phyloP scores from a whole-genome alignment of 2,888 invertebrate genomes.

The Eupithecia centaureata region DNA sequence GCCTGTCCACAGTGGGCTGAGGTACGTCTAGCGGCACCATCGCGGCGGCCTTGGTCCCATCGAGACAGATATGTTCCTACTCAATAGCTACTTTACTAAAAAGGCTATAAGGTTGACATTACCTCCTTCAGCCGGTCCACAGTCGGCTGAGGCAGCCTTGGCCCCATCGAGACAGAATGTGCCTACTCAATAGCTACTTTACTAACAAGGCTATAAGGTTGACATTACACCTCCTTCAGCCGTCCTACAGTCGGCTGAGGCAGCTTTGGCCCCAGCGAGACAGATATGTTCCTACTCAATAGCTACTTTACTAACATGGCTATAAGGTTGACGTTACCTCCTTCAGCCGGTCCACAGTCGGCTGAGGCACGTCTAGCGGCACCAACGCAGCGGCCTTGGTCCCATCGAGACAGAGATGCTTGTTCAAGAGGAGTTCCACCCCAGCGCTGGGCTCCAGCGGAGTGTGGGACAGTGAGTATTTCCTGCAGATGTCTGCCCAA shows the following conservation, averaged over 20 bases:
- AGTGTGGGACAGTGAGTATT: constrained; percentile 90
- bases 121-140: too few relatives aligned
- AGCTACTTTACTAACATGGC: too few relatives aligned
- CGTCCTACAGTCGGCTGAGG: too few relatives aligned
- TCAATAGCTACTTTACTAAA: too few relatives aligned
- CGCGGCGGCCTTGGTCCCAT: constrained; percentile 86
- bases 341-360: constrained; percentile 85
- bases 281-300: too few relatives aligned
- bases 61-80: constrained; percentile 89
- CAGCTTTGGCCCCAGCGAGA: too few relatives aligned
- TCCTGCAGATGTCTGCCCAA: constrained; percentile 94
- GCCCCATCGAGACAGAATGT: too few relatives aligned
- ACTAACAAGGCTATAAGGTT: too few relatives aligned
- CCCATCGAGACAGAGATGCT: constrained; percentile 90
- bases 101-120: too few relatives aligned
- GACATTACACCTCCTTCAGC: too few relatives aligned
- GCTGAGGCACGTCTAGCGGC: constrained; percentile 83
- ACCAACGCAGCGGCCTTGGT: constrained; percentile 86
- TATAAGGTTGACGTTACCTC: constrained; percentile 42
- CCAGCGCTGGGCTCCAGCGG: constrained; percentile 95
- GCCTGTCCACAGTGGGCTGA: constrained; percentile 83
- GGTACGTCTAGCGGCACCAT: constrained; percentile 86
- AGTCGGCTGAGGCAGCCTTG: too few relatives aligned
- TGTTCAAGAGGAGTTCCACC: constrained; percentile 91
- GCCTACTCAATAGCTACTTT: too few relatives aligned